A percentile compares a stretch with the other conserved stretches of the same genome.
Evolutionary conservation across 2,113 vertebrate species (phyloP).

Genomic region (Rostratula benghalensis): DNA sequence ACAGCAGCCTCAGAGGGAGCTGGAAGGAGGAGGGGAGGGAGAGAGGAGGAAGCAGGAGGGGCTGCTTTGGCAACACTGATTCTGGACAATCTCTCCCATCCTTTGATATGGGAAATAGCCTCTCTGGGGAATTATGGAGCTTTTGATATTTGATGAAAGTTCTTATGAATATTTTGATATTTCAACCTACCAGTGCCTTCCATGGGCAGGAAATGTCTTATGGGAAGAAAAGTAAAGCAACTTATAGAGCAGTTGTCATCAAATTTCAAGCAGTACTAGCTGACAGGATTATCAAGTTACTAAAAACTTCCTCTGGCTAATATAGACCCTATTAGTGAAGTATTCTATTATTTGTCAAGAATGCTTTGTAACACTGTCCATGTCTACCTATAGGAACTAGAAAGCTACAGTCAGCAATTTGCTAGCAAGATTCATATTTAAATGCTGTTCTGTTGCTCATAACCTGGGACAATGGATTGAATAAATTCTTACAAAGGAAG

Average conservation of each 20-base stretch:
- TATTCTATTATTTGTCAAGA: constrained; percentile 40
- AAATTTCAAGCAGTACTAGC: constrained; percentile 29
- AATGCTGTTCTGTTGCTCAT: background rate
- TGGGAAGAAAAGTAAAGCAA: constrained; percentile 47
- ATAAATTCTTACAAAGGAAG: background rate
- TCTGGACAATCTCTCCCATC: constrained; percentile 51
- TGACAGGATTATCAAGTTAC: constrained; percentile 51
- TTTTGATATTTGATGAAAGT: constrained; percentile 53
- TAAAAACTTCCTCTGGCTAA: constrained; percentile 18
- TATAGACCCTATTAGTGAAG: constrained; percentile 21
- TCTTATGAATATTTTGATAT: constrained; percentile 39
- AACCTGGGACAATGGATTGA: background rate
- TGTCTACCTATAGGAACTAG: background rate
- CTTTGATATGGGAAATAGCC: constrained; percentile 32
- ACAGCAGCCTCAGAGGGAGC: background rate
- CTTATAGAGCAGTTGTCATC: background rate
- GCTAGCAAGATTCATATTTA: background rate
- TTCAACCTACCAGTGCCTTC: constrained; percentile 21
- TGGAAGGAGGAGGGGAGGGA: background rate
- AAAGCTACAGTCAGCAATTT: background rate
- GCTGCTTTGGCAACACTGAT: background rate
- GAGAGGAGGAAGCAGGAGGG: background rate
- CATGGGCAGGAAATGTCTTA: constrained; percentile 25
- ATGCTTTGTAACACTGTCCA: background rate
- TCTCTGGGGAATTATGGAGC: background rate